A percentile compares a stretch with the other conserved stretches of the same genome.
Evolutionary conservation across 2,113 vertebrate species (phyloP).

Genomic region (Spilogale gracilis): DNA sequence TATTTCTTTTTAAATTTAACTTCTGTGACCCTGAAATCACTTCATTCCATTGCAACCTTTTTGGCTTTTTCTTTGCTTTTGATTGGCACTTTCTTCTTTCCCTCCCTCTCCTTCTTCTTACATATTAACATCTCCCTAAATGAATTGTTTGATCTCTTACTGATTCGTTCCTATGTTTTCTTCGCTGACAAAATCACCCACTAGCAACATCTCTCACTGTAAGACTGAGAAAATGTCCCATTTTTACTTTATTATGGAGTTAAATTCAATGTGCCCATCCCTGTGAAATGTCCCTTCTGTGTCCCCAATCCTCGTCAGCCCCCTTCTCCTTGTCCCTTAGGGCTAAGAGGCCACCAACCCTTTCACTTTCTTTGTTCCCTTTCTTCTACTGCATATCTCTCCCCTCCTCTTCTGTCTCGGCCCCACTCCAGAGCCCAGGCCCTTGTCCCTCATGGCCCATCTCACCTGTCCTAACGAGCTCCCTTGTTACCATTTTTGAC

Average conservation of each 20-base stretch:
- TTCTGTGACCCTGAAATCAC: background rate
- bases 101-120: background rate
- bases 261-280: background rate
- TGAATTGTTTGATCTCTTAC: background rate
- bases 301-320: background rate
- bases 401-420: background rate
- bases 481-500: background rate
- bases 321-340: no score
- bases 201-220: background rate
- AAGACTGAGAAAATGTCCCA: background rate
- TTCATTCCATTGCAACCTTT: background rate
- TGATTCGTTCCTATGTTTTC: background rate
- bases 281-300: no score
- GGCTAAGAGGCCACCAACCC: fast-evolving
- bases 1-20: background rate
- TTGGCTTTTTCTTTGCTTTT: background rate
- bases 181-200: background rate
- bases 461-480: background rate
- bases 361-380: background rate
- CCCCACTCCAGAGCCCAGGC: background rate
- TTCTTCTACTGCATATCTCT: background rate
- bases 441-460: background rate
- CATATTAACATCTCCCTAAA: background rate
- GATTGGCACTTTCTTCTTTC: background rate
- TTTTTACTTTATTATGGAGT: background rate